These are phyloP conservation scores for Scopus umbretta DNA, from an alignment of 2,113 vertebrate species.

Conservation along the genomic window DNA sequence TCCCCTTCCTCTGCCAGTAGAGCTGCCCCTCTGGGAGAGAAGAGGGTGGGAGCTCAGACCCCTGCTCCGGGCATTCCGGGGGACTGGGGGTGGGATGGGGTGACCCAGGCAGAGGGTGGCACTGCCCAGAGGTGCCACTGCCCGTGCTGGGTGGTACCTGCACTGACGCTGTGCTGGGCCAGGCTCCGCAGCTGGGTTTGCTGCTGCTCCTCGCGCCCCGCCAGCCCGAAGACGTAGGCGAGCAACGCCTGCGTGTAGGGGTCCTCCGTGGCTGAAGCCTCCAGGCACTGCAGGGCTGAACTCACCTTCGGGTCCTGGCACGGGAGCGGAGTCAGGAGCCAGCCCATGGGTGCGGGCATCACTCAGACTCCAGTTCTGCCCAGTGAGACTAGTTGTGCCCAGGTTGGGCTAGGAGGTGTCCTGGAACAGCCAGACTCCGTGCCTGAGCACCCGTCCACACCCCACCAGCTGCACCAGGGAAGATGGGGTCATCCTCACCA, in stretches of 20 bases:
- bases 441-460: background rate
- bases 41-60: background rate
- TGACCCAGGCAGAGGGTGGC: background rate
- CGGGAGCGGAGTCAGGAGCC: background rate
- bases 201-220: background rate
- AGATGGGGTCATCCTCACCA: background rate
- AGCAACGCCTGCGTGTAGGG: background rate
- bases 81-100: no score
- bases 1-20: constrained; percentile 8
- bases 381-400: no score
- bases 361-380: background rate
- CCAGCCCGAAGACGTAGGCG: constrained; percentile 2
- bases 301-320: background rate
- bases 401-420: rapidly evolving
- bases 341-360: rapidly evolving
- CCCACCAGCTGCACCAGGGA: background rate
- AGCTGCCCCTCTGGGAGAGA: background rate
- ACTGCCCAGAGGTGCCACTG: rapidly evolving
- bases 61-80: rapidly evolving
- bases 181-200: background rate
- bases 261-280: background rate
- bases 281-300: constrained; percentile 29
- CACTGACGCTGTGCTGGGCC: background rate
- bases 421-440: background rate
- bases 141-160: background rate